Evolutionary conservation across 1,140 invertebrate species (phyloP), one percentile per base, ranked within the genome.

Genomic region (Dendrolimus kikuchii): DNA sequence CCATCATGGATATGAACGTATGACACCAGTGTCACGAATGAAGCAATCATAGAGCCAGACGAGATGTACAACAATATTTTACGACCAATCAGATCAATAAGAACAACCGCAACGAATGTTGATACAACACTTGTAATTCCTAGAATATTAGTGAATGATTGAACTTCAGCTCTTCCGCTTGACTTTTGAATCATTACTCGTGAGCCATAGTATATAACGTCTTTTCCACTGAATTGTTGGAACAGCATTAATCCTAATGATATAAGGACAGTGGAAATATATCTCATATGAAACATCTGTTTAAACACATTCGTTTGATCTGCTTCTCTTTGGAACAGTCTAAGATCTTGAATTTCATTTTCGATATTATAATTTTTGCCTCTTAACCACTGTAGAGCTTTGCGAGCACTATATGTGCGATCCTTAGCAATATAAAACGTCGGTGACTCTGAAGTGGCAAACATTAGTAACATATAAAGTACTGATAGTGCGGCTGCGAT

Each of bases 161-260:
- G 92, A 59, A 90, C 89, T 65, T 95, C 91, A 44, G 96, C 90
- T 5, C 88, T 89, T 52, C 93, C 95, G 7, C 94, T 94, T 6
- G 94, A 90, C 62, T 91, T 90, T 79, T 91, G 77, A 79, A 98
- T 98, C 49, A 99, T 98, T 46, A 88, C 88, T 7, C 93, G 93
- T 0, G 96, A 95, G 73, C 98, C 98, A 76, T 98, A 98, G 61
- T 98, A 96, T 36, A 98, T 93, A 4, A 96, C 96, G 66, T 97
- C 98, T 61, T 97, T 96, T 23, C 96, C 97, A 62, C 93, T 96
- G 54, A 97, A 86, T 81, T 98, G 96, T 89, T 98, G 96, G 89
- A 98, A 95, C 71, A 96, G 92, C 96, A 98, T 98, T 38, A 98
- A 88, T 4, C 94, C 94, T 5, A 98, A 77, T 0, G 94, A 92